phyloP scores from a whole-genome alignment of 2,888 invertebrate genomes.

The Drosophila sordidapex region DNA sequence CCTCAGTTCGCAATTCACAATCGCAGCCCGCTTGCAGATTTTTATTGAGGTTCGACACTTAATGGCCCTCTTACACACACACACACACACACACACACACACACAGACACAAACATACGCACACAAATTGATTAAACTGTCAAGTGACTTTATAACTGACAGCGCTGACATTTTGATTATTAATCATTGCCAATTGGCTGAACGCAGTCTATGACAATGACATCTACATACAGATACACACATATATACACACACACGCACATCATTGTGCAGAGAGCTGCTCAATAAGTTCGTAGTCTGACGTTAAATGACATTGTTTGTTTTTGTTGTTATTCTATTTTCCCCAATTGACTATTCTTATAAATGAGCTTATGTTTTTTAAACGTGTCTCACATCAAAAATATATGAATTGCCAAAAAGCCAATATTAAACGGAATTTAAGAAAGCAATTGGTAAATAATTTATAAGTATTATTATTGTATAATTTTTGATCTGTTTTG shows the following conservation, averaged over 20 bases:
- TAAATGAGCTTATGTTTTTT: not conserved
- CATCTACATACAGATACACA: constrained; percentile 10
- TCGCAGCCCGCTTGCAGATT: constrained; percentile 51
- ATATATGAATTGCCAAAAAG: too few relatives aligned
- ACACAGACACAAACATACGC: constrained; percentile 26
- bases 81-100: constrained; percentile 39
- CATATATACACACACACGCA: not conserved
- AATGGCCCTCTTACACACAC: too few relatives aligned
- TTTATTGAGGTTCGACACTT: constrained; percentile 46
- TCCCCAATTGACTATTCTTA: not conserved
- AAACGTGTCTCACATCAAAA: not conserved
- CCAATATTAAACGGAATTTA: not conserved
- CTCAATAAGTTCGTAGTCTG: not conserved
- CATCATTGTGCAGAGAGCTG: constrained; percentile 26
- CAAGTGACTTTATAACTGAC: constrained; percentile 78
- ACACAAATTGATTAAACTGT: constrained; percentile 77
- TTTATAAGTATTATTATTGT: not conserved
- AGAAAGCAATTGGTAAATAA: not conserved
- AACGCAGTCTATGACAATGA: constrained; percentile 37
- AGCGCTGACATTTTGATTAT: constrained; percentile 78
- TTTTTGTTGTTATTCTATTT: not conserved
- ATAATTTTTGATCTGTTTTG: not conserved
- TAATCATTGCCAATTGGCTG: constrained; percentile 74
- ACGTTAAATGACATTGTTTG: not conserved
- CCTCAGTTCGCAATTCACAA: constrained; percentile 6